Conservation (phyloP, 2,797 vertebrate genomes). For the Hippoglossus hippoglossus region DNA sequence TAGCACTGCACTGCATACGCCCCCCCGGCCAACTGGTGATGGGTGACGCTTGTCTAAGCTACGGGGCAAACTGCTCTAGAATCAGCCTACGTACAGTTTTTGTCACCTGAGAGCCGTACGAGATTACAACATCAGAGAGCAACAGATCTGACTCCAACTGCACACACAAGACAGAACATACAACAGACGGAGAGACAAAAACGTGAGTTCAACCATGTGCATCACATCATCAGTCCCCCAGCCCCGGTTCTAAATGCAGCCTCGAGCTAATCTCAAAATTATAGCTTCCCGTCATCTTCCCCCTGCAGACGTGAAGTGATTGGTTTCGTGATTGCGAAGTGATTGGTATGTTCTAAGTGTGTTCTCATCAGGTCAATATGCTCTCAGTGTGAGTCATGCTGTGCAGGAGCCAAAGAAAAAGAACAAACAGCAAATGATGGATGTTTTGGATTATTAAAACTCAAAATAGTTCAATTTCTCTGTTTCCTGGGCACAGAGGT, state of each 20-base stretch:
- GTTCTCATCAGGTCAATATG: constrained; percentile 6
- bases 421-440: not conserved
- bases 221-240: not conserved
- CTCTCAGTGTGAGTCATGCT: not conserved
- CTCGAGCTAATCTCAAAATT: constrained; percentile 25
- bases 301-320: constrained; percentile 5
- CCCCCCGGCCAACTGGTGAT: constrained; percentile 55
- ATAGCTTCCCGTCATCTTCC: constrained; percentile 3
- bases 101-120: constrained; percentile 73
- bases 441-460: not conserved
- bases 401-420: constrained; percentile 3
- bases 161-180: constrained; percentile 63
- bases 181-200: constrained; percentile 46
- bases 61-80: constrained; percentile 46
- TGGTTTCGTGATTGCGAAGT: constrained; percentile 15
- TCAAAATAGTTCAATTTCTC: not conserved
- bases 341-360: constrained; percentile 2
- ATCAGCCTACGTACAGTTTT: constrained; percentile 42
- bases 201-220: not conserved
- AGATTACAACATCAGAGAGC: constrained; percentile 72
- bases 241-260: not conserved
- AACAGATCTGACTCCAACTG: constrained; percentile 76
- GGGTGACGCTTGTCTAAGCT: constrained; percentile 49
- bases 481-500: not conserved
- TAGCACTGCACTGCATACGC: constrained; percentile 38